phyloP scores from a whole-genome alignment of 2,797 vertebrate species.

The Masticophis lateralis region DNA sequence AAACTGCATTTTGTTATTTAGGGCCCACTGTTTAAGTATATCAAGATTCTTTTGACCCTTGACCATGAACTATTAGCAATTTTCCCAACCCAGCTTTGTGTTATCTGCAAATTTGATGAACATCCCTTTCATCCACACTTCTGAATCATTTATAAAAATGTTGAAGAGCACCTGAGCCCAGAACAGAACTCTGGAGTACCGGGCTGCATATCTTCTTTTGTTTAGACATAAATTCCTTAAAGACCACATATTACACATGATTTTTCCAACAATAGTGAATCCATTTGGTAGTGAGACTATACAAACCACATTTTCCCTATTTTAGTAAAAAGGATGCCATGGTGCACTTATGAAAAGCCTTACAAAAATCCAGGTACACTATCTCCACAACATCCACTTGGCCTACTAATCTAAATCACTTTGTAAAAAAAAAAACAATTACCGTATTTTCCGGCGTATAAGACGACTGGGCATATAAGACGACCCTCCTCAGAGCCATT shows the following conservation, averaged over 20 bases:
- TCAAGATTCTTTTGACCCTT: background rate
- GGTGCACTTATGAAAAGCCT: background rate
- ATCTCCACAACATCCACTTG: background rate
- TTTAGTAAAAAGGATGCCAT: background rate
- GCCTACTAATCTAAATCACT: background rate
- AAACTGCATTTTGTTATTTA: background rate
- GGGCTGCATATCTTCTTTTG: background rate
- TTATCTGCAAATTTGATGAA: background rate
- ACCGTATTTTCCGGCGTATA: too few relatives aligned
- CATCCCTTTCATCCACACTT: background rate
- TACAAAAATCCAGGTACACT: background rate
- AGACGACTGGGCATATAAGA: too few relatives aligned
- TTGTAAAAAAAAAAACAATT: background rate
- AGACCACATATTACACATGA: background rate
- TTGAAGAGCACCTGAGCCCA: background rate
- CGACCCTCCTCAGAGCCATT: too few relatives aligned
- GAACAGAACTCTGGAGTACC: background rate
- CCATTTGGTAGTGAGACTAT: background rate
- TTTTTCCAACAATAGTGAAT: background rate
- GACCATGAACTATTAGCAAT: background rate
- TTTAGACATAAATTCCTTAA: background rate
- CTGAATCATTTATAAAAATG: background rate
- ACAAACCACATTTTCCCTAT: background rate
- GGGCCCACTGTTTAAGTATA: background rate
- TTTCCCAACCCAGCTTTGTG: background rate